Base-by-base conservation (phyloP, 2,113 vertebrate species). In the Tauraco erythrolophus region DNA sequence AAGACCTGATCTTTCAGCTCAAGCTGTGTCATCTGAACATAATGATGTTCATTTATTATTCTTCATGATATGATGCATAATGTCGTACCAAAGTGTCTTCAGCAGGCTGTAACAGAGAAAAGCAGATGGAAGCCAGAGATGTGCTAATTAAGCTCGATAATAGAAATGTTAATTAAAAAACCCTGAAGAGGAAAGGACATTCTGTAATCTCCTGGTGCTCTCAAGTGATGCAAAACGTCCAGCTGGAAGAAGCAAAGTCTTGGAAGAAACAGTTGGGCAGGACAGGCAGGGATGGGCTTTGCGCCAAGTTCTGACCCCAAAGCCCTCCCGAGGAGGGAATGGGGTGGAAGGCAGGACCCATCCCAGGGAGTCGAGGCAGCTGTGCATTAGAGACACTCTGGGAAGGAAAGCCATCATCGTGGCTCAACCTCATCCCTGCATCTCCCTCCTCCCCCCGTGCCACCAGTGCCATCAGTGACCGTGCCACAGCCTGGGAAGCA, bases 91-190 rank as follows among this genome's bases (percentile, higher is more conserved):
- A 37, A 69, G 83, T 6, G 85, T 70, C 91, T 74, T 61, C 72
- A 91, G 88, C 96, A 92, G 89, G 62, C 94, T 84, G 92, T 19
- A 60, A 77, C 72, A 88, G 71, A 24, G 89, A 86, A 96, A 97
- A 97, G 91, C 96, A 97, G 95, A 96, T 96, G 96, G 94, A 74
- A 96, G 71, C 17, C 89, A 70, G 92, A 89, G 89, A 78, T 35
- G 46, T 3, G 86, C 91, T 95, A 95, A 97, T 96, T 96, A 96
- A 51, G 93, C 66, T 88, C 1, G 50, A 84, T 97, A 92, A 97
- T 95, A 91, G 94, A 96, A 96, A 95, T 62, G 95, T 96, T 97
- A 96, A 97, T 97, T 97, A 95, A 96, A 95, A 93, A 95, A 89
- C 68, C 86, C 91, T 37, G 25, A 96, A 96, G 94, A 96, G 91